Evolutionary conservation across 2,888 invertebrate species (phyloP).

Genomic region (Phytoseiulus persimilis): DNA sequence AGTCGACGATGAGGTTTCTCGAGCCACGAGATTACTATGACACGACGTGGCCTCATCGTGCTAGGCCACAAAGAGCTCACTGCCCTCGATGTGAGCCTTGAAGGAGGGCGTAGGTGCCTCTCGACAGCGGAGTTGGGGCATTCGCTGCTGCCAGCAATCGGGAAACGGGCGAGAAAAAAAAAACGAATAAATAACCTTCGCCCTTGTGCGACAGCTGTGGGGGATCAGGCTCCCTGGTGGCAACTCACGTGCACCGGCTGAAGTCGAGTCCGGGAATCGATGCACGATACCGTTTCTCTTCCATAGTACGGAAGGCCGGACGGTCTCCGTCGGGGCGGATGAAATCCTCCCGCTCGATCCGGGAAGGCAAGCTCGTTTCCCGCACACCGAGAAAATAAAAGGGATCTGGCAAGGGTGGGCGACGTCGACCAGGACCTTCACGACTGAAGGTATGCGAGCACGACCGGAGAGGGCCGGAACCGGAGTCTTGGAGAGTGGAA

Average conservation of each 20-base stretch:
- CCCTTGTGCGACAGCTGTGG: neutral
- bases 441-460: neutral
- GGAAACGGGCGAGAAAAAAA: neutral
- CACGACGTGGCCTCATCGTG: too few relatives aligned
- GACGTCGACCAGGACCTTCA: neutral
- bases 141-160: neutral
- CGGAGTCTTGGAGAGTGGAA: neutral
- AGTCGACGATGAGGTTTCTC: too few relatives aligned
- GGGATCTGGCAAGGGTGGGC: neutral
- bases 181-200: neutral
- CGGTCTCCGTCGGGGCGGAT: too few relatives aligned
- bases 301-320: neutral
- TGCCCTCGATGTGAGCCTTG: too few relatives aligned
- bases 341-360: too few relatives aligned
- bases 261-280: neutral
- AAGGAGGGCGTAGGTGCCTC: too few relatives aligned
- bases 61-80: too few relatives aligned
- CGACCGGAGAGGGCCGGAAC: neutral
- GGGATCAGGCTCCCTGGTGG: too few relatives aligned
- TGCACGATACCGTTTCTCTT: neutral
- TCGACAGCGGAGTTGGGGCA: too few relatives aligned
- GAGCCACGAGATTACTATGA: too few relatives aligned
- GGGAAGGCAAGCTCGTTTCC: too few relatives aligned
- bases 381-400: neutral
- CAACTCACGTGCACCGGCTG: neutral